These are phyloP conservation scores for Isurus oxyrinchus DNA, from an alignment of 2,113 vertebrate species.

Conservation along the genomic window DNA sequence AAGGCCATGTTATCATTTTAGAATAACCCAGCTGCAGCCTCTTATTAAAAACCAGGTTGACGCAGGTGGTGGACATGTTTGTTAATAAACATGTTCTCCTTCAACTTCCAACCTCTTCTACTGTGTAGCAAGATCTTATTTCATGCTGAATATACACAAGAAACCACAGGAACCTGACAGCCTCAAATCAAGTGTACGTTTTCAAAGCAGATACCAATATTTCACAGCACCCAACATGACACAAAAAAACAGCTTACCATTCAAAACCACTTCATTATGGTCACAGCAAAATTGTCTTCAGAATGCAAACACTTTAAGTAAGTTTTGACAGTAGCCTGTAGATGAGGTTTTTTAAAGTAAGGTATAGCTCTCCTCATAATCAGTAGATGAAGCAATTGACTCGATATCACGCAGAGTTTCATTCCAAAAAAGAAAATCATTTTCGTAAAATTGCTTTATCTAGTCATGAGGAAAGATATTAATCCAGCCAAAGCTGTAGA, in stretches of 20 bases:
- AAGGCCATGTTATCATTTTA: background rate
- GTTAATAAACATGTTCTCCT: background rate
- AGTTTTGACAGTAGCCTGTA: background rate
- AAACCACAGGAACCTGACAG: background rate
- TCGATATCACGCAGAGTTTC: background rate
- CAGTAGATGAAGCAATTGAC: background rate
- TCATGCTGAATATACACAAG: background rate
- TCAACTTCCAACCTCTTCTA: background rate
- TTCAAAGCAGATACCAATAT: background rate
- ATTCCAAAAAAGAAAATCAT: background rate
- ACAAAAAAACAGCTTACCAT: background rate
- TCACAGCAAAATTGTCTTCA: background rate
- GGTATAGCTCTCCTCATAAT: background rate
- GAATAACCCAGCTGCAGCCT: background rate
- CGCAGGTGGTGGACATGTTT: background rate
- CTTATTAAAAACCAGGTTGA: background rate
- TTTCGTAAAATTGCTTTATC: background rate
- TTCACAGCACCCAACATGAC: background rate
- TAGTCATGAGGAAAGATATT: conserved; percentile 22
- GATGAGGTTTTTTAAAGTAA: background rate
- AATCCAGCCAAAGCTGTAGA: background rate
- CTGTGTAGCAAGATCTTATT: background rate
- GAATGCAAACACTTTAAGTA: background rate
- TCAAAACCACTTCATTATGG: no score
- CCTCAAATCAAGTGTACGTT: background rate